These are phyloP conservation scores for Drosophila rubida DNA, from an alignment of 2,888 invertebrate genomes.

Conservation along the genomic window DNA sequence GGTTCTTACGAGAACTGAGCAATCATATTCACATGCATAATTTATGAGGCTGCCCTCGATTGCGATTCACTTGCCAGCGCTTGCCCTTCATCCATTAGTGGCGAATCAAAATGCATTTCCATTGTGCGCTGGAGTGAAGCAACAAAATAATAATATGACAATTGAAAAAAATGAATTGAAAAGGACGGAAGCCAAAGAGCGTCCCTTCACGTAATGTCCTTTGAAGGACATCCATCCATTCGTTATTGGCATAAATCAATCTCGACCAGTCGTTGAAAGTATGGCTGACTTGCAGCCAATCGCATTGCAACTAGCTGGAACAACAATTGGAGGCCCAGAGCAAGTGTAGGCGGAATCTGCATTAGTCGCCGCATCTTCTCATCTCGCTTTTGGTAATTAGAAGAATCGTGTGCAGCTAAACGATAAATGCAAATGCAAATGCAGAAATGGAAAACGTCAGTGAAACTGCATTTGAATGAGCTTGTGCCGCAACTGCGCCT, in stretches of 20 bases:
- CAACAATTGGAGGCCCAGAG: background rate
- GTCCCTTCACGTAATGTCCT: slow-evolving; percentile 28
- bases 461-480: slow-evolving; percentile 43
- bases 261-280: background rate
- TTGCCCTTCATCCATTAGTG: slow-evolving; percentile 43
- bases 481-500: slow-evolving; percentile 10
- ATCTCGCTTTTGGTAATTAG: slow-evolving; percentile 28
- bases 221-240: slow-evolving; percentile 10
- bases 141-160: slow-evolving; percentile 52
- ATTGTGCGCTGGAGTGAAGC: slow-evolving; percentile 38
- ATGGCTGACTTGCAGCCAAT: slow-evolving; percentile 7
- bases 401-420: slow-evolving; percentile 21
- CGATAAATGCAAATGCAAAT: slow-evolving; percentile 51
- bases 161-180: slow-evolving; percentile 46
- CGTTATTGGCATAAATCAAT: slow-evolving; percentile 64
- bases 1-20: slow-evolving; percentile 18
- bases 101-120: slow-evolving; percentile 62
- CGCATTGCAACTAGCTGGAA: background rate
- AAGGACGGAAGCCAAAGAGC: background rate
- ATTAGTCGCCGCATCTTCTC: slow-evolving; percentile 14
- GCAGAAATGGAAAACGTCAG: slow-evolving; percentile 43
- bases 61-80: slow-evolving; percentile 17
- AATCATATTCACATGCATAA: slow-evolving; percentile 52
- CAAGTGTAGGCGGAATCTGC: slow-evolving; percentile 12
- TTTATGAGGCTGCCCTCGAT: slow-evolving; percentile 39